phyloP scores from a whole-genome alignment of 2,888 invertebrate genomes.

The Drosophila maculinotata region DNA sequence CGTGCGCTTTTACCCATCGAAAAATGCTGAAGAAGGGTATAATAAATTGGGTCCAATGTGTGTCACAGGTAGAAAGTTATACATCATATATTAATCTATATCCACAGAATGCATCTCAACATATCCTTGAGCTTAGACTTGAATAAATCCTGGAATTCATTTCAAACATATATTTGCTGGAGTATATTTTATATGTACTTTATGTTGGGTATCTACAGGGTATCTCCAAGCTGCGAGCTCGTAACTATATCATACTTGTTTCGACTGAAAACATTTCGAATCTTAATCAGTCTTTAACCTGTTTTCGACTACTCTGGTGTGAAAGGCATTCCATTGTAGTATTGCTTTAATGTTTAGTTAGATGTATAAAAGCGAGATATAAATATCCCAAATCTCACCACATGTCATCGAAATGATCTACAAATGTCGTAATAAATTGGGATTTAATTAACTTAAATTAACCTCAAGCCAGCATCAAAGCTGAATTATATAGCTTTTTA shows the following conservation, averaged over 20 bases:
- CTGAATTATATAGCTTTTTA: neutral
- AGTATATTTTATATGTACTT: neutral
- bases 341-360: slow-evolving; percentile 8
- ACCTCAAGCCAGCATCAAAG: slow-evolving; percentile 4
- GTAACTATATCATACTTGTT: neutral
- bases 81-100: too few relatives aligned
- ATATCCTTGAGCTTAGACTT: too few relatives aligned
- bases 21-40: neutral
- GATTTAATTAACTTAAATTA: neutral
- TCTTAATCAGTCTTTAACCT: slow-evolving; percentile 15
- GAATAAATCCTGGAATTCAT: neutral
- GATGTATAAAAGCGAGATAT: too few relatives aligned
- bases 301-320: slow-evolving; percentile 2
- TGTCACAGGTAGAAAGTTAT: neutral
- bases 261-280: neutral
- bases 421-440: slow-evolving; percentile 24
- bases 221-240: neutral
- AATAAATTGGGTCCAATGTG: slow-evolving; percentile 2
- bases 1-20: neutral
- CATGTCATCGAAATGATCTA: slow-evolving; percentile 12
- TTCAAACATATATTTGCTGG: too few relatives aligned
- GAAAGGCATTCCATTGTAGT: slow-evolving; percentile 12
- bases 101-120: too few relatives aligned
- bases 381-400: neutral
- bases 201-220: neutral